Base-by-base conservation (phyloP, 2,888 invertebrate species). In the Dendrolimus houi region DNA sequence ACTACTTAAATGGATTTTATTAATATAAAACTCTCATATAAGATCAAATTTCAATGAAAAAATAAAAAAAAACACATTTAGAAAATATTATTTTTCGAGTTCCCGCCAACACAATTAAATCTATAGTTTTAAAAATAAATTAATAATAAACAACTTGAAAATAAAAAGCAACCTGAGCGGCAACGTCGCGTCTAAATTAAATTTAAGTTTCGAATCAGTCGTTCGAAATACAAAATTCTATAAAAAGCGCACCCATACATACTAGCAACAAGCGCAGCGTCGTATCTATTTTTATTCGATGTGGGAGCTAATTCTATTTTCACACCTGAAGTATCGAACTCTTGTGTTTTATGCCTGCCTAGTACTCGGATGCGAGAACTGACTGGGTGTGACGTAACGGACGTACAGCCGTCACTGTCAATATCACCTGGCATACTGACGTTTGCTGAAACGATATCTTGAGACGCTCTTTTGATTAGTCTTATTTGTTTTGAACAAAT, bases 331-430 rank as follows among this genome's bases (percentile, higher is more conserved):
- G 65, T 73, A 56, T 47, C 59, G 63, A 76, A 65, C 79, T 81
- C 77, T 67, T 56, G 52, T 41, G 53, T 52, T 47, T 78, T 75
- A 72, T 90, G 81, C 9, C 75, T 66, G 68, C 90, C 91, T 91
- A 73, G 87, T 91, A 87, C 77, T 67, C 70, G 70, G 78, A 79
- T 75, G 74, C 74, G 70, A 64, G 67, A 74, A 77, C 73, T 83
- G 86, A 83, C 80, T 47, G 79, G 74, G 81, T 78, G 84, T 91
- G 91, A 91, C 91, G 89, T 87, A 88, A 83, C 70, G 71, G 88
- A 88, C 81, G 75, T 76, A 76, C 70, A 71, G 69, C 77, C 81
- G 84, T 85, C 86, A 86, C 71, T 82, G 81, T 79, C 82, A 79
- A 58, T 70, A 68, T 71, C 80, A 79, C 58, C 64, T 68, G 71